Evolutionary conservation across 2,797 vertebrate genomes (phyloP).

Genomic region (Vespertilio murinus): DNA sequence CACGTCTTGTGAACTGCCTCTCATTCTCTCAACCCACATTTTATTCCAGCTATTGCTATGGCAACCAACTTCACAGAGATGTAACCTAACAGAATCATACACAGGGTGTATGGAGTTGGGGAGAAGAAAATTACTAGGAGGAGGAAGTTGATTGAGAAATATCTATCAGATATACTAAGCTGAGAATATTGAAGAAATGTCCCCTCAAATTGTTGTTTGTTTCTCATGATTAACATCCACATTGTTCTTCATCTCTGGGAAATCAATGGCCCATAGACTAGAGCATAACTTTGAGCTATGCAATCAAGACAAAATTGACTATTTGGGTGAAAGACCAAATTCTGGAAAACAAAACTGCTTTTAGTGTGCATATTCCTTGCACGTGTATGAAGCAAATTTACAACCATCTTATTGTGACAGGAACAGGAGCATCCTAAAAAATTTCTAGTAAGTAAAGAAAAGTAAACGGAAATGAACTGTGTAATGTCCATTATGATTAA

Average conservation of each 20-base stretch:
- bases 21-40: neutral
- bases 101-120: too few species aligned
- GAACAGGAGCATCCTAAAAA: neutral
- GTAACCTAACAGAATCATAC: neutral
- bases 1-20: neutral
- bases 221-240: neutral
- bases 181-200: neutral
- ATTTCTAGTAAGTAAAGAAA: neutral
- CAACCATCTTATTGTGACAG: neutral
- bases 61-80: neutral
- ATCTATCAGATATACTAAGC: neutral
- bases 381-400: neutral
- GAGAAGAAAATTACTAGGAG: neutral
- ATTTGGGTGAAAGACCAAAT: neutral
- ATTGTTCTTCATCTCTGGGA: neutral
- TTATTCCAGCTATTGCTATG: neutral
- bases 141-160: neutral
- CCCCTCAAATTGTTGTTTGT: neutral
- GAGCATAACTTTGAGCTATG: neutral
- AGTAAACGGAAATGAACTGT: slow-evolving; percentile 27
- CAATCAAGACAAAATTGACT: neutral
- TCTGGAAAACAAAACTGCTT: neutral
- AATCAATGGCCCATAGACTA: neutral
- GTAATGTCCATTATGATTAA: neutral
- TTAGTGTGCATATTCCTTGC: neutral